A percentile compares a stretch with the other conserved stretches of the same genome.
Conservation (phyloP, 1,140 invertebrate species). For the Nylanderia fulva region DNA sequence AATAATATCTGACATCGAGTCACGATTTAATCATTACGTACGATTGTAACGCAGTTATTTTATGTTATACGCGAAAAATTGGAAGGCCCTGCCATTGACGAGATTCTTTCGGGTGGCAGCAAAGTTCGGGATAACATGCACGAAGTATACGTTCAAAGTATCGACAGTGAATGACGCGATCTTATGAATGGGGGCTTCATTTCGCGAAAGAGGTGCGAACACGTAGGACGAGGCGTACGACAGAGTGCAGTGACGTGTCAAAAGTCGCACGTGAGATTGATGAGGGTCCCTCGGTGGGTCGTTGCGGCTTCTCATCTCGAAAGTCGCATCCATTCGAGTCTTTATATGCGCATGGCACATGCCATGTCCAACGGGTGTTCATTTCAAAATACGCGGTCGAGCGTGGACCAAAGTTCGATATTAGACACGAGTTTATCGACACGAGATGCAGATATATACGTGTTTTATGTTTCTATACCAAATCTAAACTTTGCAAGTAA, state of each 20-base stretch:
- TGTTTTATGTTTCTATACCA: constrained; percentile 48
- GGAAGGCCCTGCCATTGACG: background rate
- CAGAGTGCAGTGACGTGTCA: constrained; percentile 72
- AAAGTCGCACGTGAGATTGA: constrained; percentile 74
- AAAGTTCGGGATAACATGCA: background rate
- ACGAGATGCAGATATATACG: background rate
- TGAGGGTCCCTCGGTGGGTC: constrained; percentile 54
- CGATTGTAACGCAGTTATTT: background rate
- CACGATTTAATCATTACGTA: background rate
- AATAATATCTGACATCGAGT: background rate
- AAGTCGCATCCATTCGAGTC: constrained; percentile 17
- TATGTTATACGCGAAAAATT: background rate
- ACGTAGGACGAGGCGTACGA: constrained; percentile 8
- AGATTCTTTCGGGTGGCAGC: background rate
- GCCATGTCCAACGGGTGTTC: constrained; percentile 27
- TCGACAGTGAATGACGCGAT: constrained; percentile 18
- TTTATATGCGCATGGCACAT: constrained; percentile 32
- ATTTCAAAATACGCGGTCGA: constrained; percentile 44
- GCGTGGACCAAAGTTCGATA: constrained; percentile 43
- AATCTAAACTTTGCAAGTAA: constrained; percentile 60
- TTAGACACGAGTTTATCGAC: constrained; percentile 40
- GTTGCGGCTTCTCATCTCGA: constrained; percentile 12
- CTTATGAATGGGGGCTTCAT: constrained; percentile 38
- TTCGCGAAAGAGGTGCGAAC: constrained; percentile 31
- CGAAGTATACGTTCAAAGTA: constrained; percentile 22